These are phyloP conservation scores for Scaptomyza pallida DNA, from an alignment of 1,140 invertebrate genomes.

Conservation along the genomic window DNA sequence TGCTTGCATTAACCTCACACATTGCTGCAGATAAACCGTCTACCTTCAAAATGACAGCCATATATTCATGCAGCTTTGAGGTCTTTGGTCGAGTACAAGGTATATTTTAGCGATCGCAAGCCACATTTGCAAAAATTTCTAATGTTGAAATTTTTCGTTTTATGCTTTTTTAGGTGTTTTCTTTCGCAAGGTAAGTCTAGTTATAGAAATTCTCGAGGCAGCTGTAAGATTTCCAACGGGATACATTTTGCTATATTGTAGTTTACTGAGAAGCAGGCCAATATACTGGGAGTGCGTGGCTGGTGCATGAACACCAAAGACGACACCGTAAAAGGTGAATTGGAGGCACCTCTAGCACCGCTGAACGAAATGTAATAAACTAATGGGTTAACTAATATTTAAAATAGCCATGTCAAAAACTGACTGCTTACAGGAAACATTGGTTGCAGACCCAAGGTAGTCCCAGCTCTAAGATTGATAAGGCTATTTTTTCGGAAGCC, in stretches of 20 bases:
- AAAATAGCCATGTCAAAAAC: neutral
- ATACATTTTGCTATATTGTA: slow-evolving; percentile 62
- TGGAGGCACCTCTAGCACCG: slow-evolving; percentile 86
- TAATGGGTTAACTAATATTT: neutral
- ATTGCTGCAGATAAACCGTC: slow-evolving; percentile 11
- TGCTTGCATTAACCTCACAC: neutral
- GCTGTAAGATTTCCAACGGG: neutral
- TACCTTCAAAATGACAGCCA: slow-evolving; percentile 17
- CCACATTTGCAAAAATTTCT: neutral
- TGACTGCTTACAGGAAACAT: slow-evolving; percentile 56
- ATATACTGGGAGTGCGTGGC: slow-evolving; percentile 86
- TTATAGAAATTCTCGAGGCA: neutral
- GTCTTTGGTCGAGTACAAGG: slow-evolving; percentile 87
- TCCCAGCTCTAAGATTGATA: slow-evolving; percentile 87
- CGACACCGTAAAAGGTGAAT: slow-evolving; percentile 87
- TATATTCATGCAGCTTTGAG: slow-evolving; percentile 84
- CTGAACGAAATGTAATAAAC: slow-evolving; percentile 87
- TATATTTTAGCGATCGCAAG: slow-evolving; percentile 28
- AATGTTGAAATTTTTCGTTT: slow-evolving; percentile 15
- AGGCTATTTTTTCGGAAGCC: slow-evolving; percentile 85
- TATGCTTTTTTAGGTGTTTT: slow-evolving; percentile 67
- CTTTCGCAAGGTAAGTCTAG: slow-evolving; percentile 68
- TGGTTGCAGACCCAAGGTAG: slow-evolving; percentile 85
- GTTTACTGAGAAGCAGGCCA: slow-evolving; percentile 87
- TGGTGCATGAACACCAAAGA: slow-evolving; percentile 89